phyloP scores from a whole-genome alignment of 2,797 vertebrate species.

The Brotogeris chrysoptera region DNA sequence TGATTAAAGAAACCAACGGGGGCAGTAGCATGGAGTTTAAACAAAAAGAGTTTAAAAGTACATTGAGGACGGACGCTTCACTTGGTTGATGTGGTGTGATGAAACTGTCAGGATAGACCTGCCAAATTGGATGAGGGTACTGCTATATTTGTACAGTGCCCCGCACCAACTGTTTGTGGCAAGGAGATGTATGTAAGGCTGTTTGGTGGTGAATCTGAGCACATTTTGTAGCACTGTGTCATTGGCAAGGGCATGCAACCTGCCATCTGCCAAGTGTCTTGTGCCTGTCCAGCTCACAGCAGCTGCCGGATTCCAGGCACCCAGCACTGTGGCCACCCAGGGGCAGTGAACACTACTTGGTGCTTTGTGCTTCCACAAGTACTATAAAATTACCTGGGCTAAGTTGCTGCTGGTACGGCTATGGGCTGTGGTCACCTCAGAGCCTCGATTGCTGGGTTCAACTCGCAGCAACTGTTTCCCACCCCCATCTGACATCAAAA shows the following conservation, averaged over 20 bases:
- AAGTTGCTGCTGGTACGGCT: not conserved
- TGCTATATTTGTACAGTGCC: not conserved
- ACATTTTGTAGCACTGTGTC: not conserved
- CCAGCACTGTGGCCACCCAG: accelerated
- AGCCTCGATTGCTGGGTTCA: not conserved
- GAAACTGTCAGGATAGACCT: not conserved
- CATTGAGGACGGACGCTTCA: accelerated
- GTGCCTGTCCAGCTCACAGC: not conserved
- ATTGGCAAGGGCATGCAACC: not conserved
- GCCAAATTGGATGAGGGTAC: not conserved
- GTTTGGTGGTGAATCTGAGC: not conserved
- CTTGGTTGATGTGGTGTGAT: not conserved
- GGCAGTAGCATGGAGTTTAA: not conserved
- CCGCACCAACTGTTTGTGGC: not conserved
- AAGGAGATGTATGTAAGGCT: not conserved
- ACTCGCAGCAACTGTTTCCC: not conserved
- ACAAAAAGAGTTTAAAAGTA: not conserved
- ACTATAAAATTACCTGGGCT: not conserved
- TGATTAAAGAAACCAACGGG: not conserved
- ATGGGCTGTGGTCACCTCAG: not conserved
- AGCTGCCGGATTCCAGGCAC: conserved; percentile 1
- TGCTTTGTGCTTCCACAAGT: not conserved
- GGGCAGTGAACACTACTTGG: not conserved
- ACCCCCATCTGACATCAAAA: not conserved
- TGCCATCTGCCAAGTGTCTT: not conserved